Percentiles rank a stretch among this genome's conserved stretches.
phyloP scores from a whole-genome alignment of 2,888 invertebrate species.

The Blera fallax region DNA sequence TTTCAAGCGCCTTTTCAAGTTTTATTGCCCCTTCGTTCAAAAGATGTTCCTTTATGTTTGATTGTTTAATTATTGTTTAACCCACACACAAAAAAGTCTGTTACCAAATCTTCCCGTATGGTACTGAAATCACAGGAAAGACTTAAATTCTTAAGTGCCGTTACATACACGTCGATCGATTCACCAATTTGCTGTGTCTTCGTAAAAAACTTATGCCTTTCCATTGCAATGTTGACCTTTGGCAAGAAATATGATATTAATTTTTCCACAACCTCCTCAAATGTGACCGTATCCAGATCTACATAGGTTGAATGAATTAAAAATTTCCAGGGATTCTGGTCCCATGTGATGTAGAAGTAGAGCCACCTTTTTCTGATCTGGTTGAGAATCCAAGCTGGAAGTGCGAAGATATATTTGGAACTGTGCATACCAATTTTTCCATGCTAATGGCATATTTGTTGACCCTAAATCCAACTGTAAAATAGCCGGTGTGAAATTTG shows the following conservation, averaged over 20 bases:
- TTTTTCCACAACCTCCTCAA: background rate
- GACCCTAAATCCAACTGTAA: background rate
- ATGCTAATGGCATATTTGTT: conserved; percentile 1
- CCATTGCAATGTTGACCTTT: conserved; percentile 50
- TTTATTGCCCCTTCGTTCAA: conserved; percentile 13
- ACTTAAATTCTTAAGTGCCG: conserved; percentile 13
- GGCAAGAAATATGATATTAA: conserved; percentile 50
- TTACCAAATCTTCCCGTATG: background rate
- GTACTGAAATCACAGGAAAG: background rate
- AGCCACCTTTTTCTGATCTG: conserved; percentile 38
- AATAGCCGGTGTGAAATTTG: background rate
- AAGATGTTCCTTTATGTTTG: background rate
- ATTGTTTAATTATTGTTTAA: background rate
- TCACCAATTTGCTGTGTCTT: conserved; percentile 22
- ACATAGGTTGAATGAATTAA: conserved; percentile 45
- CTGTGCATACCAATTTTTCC: too few relatives aligned
- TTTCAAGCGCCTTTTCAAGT: conserved; percentile 8
- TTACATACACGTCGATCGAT: conserved; percentile 34
- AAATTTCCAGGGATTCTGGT: conserved; percentile 32
- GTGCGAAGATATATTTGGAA: conserved; percentile 8
- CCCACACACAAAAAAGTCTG: conserved; percentile 24
- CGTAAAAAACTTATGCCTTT: conserved; percentile 54
- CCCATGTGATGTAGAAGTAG: conserved; percentile 47
- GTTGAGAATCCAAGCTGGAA: background rate
- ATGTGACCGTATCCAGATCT: conserved; percentile 36